Conservation (phyloP, 2,888 invertebrate genomes). For the Cataglyphis altisquamis region DNA sequence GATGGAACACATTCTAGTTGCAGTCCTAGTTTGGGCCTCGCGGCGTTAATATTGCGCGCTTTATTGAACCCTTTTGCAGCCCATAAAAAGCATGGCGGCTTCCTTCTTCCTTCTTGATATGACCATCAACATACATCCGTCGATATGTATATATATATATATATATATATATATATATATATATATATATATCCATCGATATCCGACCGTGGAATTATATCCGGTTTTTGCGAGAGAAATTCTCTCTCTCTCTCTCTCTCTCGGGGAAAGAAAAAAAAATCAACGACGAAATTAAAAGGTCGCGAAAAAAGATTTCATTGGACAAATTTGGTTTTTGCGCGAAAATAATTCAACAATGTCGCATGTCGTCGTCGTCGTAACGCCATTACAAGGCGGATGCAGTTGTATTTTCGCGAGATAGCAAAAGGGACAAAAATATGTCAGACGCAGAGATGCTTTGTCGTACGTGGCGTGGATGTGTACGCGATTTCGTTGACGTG, state of each 20-base stretch:
- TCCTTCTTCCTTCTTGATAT: background rate
- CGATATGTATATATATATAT: background rate
- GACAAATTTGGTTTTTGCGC: background rate
- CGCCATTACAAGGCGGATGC: background rate
- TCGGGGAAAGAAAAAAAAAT: background rate
- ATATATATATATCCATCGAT: background rate
- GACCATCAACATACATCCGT: background rate
- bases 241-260: too few relatives aligned
- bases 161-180: background rate
- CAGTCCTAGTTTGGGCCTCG: slow-evolving; percentile 21
- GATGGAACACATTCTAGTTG: slow-evolving; percentile 24
- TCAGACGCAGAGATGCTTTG: slow-evolving; percentile 32
- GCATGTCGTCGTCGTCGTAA: background rate
- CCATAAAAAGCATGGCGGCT: background rate
- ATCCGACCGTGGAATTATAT: slow-evolving; percentile 30
- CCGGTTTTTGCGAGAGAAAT: slow-evolving; percentile 33
- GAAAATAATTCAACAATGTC: slow-evolving; percentile 38
- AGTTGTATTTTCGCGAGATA: background rate
- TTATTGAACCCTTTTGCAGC: slow-evolving; percentile 38
- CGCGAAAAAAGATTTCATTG: background rate
- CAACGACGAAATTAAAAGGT: slow-evolving; percentile 11
- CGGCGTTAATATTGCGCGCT: slow-evolving; percentile 55
- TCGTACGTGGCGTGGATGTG: slow-evolving; percentile 45
- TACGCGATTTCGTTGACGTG: slow-evolving; percentile 39
- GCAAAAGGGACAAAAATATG: slow-evolving; percentile 18